A percentile compares a stretch with the other conserved stretches of the same genome.
Evolutionary conservation across 2,113 vertebrate genomes (phyloP).

Genomic region (Callaeas wilsoni): DNA sequence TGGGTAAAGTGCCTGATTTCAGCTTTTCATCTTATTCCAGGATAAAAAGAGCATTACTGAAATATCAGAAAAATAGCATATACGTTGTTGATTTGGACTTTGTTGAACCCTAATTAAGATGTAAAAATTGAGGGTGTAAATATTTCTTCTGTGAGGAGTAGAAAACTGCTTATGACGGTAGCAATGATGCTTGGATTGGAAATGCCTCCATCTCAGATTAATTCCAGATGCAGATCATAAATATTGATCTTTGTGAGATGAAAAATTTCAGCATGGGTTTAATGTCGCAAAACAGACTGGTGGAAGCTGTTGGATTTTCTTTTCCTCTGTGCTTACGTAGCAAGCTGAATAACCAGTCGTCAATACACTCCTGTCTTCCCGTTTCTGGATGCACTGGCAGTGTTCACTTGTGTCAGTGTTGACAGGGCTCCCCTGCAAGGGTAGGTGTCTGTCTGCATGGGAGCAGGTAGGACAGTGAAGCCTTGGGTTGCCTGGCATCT

Average conservation of each 20-base stretch:
- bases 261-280: background rate
- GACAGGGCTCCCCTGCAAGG: rapidly evolving
- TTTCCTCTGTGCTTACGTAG: background rate
- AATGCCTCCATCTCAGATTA: conserved; percentile 18
- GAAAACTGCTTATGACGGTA: background rate
- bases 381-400: rapidly evolving
- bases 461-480: background rate
- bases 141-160: background rate
- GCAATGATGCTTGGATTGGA: conserved; percentile 7
- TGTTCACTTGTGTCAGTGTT: rapidly evolving
- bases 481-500: rapidly evolving
- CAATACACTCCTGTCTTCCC: rapidly evolving
- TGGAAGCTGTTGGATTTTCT: background rate
- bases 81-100: background rate
- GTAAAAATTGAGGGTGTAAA: background rate
- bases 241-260: conserved; percentile 26
- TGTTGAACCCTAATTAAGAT: background rate
- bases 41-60: background rate
- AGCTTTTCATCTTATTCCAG: background rate
- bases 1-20: background rate
- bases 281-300: background rate
- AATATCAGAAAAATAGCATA: background rate
- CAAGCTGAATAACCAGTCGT: background rate
- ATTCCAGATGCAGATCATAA: conserved; percentile 42
- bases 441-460: background rate